Evolutionary conservation across 1,140 invertebrate genomes (phyloP).

Genomic region (Tetramorium simillimum): DNA sequence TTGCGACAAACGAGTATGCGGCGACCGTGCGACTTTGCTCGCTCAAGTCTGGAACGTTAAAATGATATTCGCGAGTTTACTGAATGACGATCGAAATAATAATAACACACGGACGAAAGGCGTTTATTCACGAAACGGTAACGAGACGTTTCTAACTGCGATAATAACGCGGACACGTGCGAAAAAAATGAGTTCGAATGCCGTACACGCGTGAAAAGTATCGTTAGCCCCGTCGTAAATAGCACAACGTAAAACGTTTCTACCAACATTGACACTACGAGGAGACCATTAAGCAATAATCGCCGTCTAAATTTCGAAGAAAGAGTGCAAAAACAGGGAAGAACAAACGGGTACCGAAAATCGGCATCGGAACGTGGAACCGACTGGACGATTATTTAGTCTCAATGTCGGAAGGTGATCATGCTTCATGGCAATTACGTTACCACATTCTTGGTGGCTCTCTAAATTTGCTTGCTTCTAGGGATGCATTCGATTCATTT

Average conservation of each 20-base stretch:
- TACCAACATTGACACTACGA: constrained; percentile 80
- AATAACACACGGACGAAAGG: background rate
- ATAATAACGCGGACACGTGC: background rate
- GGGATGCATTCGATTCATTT: constrained; percentile 63
- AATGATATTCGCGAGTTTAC: constrained; percentile 69
- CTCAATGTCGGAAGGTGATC: constrained; percentile 77
- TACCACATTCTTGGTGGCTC: constrained; percentile 83
- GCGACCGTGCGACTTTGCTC: background rate
- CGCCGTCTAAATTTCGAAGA: constrained; percentile 70
- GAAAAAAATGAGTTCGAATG: constrained; percentile 7
- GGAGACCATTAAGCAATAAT: constrained; percentile 79
- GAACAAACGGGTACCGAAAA: constrained; percentile 68
- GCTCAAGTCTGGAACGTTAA: constrained; percentile 69
- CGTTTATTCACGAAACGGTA: constrained; percentile 9
- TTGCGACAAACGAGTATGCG: background rate
- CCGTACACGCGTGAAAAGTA: constrained; percentile 13
- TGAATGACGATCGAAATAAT: constrained; percentile 46
- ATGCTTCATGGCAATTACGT: constrained; percentile 84
- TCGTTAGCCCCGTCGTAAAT: constrained; percentile 49
- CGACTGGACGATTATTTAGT: constrained; percentile 67
- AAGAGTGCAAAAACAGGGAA: constrained; percentile 65
- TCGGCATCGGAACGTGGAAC: constrained; percentile 54
- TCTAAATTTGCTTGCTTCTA: constrained; percentile 80
- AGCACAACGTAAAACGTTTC: constrained; percentile 68
- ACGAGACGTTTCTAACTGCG: constrained; percentile 9